Evolutionary conservation across 2,113 vertebrate species (phyloP).

Genomic region (Pithys albifrons): DNA sequence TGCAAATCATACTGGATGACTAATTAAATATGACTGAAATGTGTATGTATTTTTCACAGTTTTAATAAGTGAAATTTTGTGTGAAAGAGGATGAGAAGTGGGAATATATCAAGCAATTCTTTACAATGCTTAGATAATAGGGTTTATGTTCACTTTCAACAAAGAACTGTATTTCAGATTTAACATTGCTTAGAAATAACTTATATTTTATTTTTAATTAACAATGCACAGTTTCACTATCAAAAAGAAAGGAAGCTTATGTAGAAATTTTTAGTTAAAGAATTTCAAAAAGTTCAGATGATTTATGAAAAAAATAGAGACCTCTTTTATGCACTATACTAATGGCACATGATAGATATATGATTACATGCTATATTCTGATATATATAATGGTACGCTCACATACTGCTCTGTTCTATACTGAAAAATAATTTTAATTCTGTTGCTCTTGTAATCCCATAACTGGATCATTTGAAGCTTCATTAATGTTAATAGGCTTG

Average conservation of each 20-base stretch:
- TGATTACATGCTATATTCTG: neutral
- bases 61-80: neutral
- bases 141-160: neutral
- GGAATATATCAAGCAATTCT: neutral
- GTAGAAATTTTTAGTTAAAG: neutral
- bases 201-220: neutral
- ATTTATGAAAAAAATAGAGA: neutral
- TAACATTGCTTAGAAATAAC: neutral
- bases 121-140: neutral
- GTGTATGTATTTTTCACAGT: neutral
- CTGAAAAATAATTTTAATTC: neutral
- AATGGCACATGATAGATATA: neutral
- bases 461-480: neutral
- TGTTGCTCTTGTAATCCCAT: neutral
- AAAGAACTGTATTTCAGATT: neutral
- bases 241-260: neutral
- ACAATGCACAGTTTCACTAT: neutral
- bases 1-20: neutral
- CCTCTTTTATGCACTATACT: neutral
- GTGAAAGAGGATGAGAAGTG: neutral
- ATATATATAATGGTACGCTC: neutral
- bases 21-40: slow-evolving; percentile 21
- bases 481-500: neutral
- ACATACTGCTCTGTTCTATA: neutral
- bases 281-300: neutral